A percentile compares a stretch with the other conserved stretches of the same genome.
Evolutionary conservation across 2,888 invertebrate genomes (phyloP).

Genomic region (Altica lythri): DNA sequence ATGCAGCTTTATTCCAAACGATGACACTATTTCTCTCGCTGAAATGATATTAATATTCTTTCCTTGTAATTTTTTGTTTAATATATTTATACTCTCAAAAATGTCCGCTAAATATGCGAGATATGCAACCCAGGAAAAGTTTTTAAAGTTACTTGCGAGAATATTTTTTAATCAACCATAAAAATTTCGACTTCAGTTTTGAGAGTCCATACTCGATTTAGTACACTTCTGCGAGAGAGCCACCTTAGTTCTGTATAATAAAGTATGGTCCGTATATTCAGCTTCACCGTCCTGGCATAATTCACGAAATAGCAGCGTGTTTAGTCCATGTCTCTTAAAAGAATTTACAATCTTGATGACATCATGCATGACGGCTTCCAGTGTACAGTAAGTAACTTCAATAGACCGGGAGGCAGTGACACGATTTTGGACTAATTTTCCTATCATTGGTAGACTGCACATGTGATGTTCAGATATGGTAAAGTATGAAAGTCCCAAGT

Average conservation of each 20-base stretch:
- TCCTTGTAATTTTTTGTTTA: conserved; percentile 9
- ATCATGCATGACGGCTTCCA: conserved; percentile 9
- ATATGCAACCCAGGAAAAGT: conserved; percentile 4
- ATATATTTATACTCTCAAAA: conserved; percentile 10
- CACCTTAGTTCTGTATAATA: too few relatives aligned
- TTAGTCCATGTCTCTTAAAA: conserved; percentile 1
- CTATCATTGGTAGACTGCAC: too few relatives aligned
- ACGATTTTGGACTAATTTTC: too few relatives aligned
- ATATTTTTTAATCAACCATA: too few relatives aligned
- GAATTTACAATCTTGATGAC: conserved; percentile 8
- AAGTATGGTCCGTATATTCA: neutral
- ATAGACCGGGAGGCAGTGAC: too few relatives aligned
- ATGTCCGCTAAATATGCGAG: conserved; percentile 7
- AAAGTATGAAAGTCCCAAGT: too few relatives aligned
- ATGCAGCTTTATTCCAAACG: conserved; percentile 12
- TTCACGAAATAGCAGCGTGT: conserved; percentile 6
- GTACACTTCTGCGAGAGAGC: conserved; percentile 6
- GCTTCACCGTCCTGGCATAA: conserved; percentile 9
- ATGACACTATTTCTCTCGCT: conserved; percentile 10
- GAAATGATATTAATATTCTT: conserved; percentile 15
- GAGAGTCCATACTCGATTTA: conserved; percentile 10
- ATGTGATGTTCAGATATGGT: too few relatives aligned
- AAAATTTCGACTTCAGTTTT: conserved; percentile 7
- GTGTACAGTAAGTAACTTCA: too few relatives aligned
- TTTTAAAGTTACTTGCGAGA: conserved; percentile 8